Percentiles rank a stretch among this genome's conserved stretches.
Evolutionary conservation across 2,113 vertebrate genomes (phyloP).

Genomic region (Orthonyx spaldingii): DNA sequence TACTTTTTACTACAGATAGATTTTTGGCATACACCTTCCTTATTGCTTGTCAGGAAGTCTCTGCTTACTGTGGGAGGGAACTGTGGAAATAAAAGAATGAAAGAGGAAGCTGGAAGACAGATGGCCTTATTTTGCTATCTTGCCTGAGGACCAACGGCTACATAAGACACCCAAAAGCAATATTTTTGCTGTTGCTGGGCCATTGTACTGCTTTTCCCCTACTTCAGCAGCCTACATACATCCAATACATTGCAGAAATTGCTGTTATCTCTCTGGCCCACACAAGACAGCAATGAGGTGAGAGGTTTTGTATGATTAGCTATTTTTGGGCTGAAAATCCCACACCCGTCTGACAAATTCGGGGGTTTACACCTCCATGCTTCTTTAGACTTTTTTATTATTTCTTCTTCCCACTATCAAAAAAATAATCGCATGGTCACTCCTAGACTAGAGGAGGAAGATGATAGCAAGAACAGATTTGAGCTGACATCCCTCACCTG

Average conservation of each 20-base stretch:
- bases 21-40: not conserved
- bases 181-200: not conserved
- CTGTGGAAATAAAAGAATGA: not conserved
- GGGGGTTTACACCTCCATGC: not conserved
- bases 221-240: not conserved
- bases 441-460: not conserved
- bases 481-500: not conserved
- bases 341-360: not conserved
- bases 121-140: not conserved
- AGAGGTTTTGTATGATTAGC: not conserved
- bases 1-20: not conserved
- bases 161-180: not conserved
- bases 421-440: not conserved
- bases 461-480: not conserved
- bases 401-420: not conserved
- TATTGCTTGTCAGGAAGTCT: not conserved
- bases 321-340: not conserved
- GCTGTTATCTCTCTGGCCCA: not conserved
- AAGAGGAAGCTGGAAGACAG: not conserved
- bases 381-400: not conserved
- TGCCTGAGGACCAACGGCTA: not conserved
- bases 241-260: not conserved
- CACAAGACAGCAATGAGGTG: not conserved
- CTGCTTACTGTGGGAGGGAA: not conserved
- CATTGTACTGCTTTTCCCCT: not conserved